These are phyloP conservation scores for Leptonema lineaticorne DNA, from an alignment of 1,140 invertebrate species.

Conservation along the genomic window DNA sequence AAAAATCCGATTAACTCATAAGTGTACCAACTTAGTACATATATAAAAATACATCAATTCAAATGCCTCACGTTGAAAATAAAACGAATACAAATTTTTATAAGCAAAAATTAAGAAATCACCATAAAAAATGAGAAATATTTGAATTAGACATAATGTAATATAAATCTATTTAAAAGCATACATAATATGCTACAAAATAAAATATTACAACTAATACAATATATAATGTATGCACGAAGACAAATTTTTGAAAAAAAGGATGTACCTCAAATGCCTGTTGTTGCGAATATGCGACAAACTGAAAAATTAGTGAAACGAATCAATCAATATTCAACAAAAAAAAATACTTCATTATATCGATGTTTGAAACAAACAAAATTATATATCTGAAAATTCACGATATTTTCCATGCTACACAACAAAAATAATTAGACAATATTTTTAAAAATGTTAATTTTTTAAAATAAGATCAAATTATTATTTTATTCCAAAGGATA, in stretches of 20 bases:
- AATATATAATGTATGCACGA: not conserved
- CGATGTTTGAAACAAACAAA: no score
- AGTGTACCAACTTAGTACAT: no score
- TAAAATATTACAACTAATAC: not conserved
- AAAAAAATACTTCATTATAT: no score
- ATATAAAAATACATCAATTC: not conserved
- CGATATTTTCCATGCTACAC: no score
- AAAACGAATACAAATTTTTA: not conserved
- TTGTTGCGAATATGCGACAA: conserved; percentile 5
- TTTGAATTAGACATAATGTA: not conserved
- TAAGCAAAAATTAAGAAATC: not conserved
- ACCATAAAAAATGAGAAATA: not conserved
- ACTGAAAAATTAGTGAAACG: conserved; percentile 15
- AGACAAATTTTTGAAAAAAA: conserved; percentile 6
- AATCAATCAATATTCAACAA: no score
- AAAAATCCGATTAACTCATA: no score
- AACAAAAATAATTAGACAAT: no score
- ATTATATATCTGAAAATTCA: no score
- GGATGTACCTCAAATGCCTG: conserved; percentile 12
- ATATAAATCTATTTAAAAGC: not conserved
- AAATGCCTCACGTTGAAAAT: not conserved
- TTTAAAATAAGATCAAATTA: no score
- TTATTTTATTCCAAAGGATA: no score
- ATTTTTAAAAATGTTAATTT: no score
- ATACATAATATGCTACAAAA: not conserved